These are phyloP conservation scores for Trisateles emortualis DNA, from an alignment of 2,888 invertebrate genomes.

Conservation along the genomic window DNA sequence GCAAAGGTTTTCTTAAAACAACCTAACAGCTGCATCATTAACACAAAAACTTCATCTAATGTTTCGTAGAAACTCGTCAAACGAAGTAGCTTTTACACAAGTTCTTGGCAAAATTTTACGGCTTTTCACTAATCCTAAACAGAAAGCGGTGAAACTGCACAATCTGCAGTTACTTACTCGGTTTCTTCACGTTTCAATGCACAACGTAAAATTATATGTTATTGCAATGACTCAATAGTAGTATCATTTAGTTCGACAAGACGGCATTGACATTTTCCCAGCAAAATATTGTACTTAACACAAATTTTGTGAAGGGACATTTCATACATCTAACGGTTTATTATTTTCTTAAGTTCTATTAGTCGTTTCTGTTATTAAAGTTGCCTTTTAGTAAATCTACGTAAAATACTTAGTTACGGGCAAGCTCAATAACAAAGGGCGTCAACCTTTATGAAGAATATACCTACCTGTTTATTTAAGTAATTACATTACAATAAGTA, in stretches of 20 bases:
- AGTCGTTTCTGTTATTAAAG: background rate
- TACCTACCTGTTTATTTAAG: too few relatives aligned
- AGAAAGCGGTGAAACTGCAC: slow-evolving; percentile 64
- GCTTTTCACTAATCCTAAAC: slow-evolving; percentile 43
- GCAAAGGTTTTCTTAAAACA: background rate
- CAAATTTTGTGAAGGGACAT: background rate
- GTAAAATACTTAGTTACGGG: background rate
- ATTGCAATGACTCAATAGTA: background rate
- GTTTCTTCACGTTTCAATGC: background rate
- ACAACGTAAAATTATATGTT: background rate
- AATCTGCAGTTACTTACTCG: background rate
- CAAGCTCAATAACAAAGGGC: background rate
- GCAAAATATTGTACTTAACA: background rate
- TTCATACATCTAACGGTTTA: too few relatives aligned
- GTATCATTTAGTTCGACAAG: background rate
- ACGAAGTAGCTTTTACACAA: slow-evolving; percentile 8
- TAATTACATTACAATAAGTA: too few relatives aligned
- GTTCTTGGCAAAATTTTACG: slow-evolving; percentile 29
- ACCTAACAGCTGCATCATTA: background rate
- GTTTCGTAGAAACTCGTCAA: slow-evolving; percentile 29
- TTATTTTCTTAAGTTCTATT: background rate
- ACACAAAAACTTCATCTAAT: slow-evolving; percentile 22
- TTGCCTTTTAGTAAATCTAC: background rate
- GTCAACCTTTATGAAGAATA: too few relatives aligned
- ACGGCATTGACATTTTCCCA: background rate